A percentile compares a stretch with the other conserved stretches of the same genome.
phyloP scores from a whole-genome alignment of 2,113 vertebrate species.

The Pica pica region DNA sequence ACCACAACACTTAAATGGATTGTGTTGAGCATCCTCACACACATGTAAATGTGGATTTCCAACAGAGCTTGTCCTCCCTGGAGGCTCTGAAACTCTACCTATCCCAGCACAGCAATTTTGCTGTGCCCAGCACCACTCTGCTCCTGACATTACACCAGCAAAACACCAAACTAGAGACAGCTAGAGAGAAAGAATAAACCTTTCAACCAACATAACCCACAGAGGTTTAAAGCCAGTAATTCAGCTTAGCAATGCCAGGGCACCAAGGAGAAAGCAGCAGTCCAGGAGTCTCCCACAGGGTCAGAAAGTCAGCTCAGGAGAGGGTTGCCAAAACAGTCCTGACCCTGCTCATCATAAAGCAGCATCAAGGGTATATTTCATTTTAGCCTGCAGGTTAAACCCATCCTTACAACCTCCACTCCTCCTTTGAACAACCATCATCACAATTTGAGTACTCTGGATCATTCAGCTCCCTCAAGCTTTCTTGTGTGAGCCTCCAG shows the following conservation, averaged over 20 bases:
- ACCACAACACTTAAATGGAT: neutral
- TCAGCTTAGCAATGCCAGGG: neutral
- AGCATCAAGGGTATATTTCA: neutral
- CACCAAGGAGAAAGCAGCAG: neutral
- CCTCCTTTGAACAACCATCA: neutral
- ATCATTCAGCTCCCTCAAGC: neutral
- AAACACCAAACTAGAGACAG: neutral
- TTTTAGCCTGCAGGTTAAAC: neutral
- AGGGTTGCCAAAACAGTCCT: neutral
- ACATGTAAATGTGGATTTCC: neutral
- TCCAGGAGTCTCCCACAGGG: neutral
- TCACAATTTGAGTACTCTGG: neutral
- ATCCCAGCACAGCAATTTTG: neutral
- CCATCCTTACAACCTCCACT: neutral
- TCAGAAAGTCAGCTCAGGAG: neutral
- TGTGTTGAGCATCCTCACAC: neutral
- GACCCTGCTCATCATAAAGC: neutral
- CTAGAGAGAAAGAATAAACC: neutral
- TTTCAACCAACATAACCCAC: neutral
- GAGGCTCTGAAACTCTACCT: neutral
- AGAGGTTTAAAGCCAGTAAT: neutral
- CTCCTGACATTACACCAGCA: neutral
- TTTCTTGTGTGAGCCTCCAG: neutral
- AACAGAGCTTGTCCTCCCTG: neutral
- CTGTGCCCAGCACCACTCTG: neutral